A percentile compares a stretch with the other conserved stretches of the same genome.
These are phyloP conservation scores for Neoitamus cyanurus DNA, from an alignment of 2,888 invertebrate species.

Conservation along the genomic window DNA sequence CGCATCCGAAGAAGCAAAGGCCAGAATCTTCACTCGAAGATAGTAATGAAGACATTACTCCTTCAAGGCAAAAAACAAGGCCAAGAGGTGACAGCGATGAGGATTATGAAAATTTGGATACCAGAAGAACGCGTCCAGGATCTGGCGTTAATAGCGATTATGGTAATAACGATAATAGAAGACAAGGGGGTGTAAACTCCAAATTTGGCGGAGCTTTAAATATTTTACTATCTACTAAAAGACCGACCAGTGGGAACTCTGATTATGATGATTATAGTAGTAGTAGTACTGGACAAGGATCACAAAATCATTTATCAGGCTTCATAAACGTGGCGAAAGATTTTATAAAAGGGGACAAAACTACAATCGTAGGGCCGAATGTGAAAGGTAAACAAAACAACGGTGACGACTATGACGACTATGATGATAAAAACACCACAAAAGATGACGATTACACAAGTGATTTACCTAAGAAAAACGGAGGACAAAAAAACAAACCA, in stretches of 20 bases:
- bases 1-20: background rate
- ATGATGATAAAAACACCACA: no score
- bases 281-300: background rate
- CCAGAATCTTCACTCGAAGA: background rate
- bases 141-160: background rate
- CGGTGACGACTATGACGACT: background rate
- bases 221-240: background rate
- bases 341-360: background rate
- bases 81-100: background rate
- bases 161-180: background rate
- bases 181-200: background rate
- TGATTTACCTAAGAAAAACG: no score
- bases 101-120: background rate
- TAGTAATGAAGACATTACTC: background rate
- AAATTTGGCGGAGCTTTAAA: background rate
- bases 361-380: background rate
- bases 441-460: no score
- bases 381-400: background rate
- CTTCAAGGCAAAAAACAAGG: background rate
- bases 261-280: background rate
- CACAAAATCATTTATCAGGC: background rate
- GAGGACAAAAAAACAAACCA: no score
- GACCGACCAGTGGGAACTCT: background rate
- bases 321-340: background rate
- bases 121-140: background rate